Evolutionary conservation across 2,888 invertebrate species (phyloP).

Genomic region (Fissipunctia ypsillon): DNA sequence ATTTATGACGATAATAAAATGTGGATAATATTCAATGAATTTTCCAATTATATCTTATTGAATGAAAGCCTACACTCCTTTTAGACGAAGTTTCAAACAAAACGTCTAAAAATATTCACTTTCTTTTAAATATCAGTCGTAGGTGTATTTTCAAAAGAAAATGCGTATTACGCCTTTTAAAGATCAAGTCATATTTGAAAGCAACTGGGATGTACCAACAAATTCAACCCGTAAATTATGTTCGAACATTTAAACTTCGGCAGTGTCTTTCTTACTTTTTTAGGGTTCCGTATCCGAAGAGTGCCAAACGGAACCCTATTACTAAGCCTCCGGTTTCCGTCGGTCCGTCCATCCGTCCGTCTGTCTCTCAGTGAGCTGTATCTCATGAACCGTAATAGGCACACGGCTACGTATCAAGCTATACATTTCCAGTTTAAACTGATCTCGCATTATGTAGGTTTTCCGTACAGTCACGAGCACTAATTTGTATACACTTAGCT

Average conservation of each 20-base stretch:
- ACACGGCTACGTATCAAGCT: no score
- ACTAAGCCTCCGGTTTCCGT: no score
- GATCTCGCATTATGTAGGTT: no score
- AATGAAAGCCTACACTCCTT: background rate
- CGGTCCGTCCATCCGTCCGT: no score
- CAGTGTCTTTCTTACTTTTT: background rate
- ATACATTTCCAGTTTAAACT: no score
- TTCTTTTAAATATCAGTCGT: background rate
- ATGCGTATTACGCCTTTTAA: background rate
- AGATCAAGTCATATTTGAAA: background rate
- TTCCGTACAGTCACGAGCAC: no score
- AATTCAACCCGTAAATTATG: conserved; percentile 4
- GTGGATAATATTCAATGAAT: conserved; percentile 5
- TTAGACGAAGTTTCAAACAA: background rate
- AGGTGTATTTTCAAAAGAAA: background rate
- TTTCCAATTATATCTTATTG: background rate
- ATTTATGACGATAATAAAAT: background rate
- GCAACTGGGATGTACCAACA: background rate
- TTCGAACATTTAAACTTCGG: conserved; percentile 4
- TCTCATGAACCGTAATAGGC: no score
- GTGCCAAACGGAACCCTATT: no score
- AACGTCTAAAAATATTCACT: background rate
- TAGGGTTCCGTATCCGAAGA: no score
- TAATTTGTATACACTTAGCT: no score
- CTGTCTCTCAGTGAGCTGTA: no score